Base-by-base conservation (phyloP, 2,113 vertebrate genomes). In the Psephotus haematonotus region DNA sequence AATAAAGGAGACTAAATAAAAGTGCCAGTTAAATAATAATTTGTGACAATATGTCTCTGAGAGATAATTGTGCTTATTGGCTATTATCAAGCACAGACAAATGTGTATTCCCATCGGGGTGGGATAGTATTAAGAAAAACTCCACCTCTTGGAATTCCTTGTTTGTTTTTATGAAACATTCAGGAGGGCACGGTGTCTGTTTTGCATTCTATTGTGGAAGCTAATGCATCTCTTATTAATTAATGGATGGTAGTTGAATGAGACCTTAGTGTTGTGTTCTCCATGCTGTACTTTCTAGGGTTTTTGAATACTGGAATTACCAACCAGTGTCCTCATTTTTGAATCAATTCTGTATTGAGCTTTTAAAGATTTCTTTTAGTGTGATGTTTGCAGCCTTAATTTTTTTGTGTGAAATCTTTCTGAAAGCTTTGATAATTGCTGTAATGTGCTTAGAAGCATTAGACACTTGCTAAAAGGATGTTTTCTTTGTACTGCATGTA, bases 111-210 rank as follows among this genome's bases (percentile, higher is more conserved):
- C 77, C 53, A 31, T 20, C 39, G 52, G 50, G 46, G 71, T 82
- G 50, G 65, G 91, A 67, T 85, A 92, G 85, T 94, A 87, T n/a
- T 77, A 89, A 87, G 71, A 59, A 88, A 88, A 93, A 92, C 86
- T 80, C 62, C 55, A 63, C 65, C 91, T 90, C 82, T 87, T 93
- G 85, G 59, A 96, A 96, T 95, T 91, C 67, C 60, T 93, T 92
- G 92, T 77, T 97, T 92, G 59, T 92, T 91, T 83, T 90, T 62
- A 31, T 75, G 72, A 82, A 83, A 64, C 57, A 14, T 82, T 93
- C 78, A 82, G 72, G 47, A 90, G 81, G 86, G 86, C 83, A 90
- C 67, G 31, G 33, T 60, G 27, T 77, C 37, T 88, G 3, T 75
- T 93, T 95, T 91, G 87, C 55, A 62, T 81, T 71, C 84, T 88